Conservation (phyloP, 2,888 invertebrate species). For the Noctua comes region DNA sequence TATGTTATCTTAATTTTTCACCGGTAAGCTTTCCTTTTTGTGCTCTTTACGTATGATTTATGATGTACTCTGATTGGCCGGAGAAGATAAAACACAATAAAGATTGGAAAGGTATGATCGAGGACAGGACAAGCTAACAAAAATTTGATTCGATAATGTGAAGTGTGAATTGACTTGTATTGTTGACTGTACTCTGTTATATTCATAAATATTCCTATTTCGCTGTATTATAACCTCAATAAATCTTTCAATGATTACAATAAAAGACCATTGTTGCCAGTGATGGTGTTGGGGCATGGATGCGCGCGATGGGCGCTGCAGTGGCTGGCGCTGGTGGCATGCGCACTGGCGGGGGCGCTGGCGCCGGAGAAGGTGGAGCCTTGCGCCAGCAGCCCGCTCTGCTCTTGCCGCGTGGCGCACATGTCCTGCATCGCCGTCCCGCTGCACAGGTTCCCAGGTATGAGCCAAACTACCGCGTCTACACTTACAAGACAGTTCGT, state of each 20-base stretch:
- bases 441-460: slow-evolving; percentile 94
- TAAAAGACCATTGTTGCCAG: slow-evolving; percentile 66
- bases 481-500: background rate
- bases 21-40: background rate
- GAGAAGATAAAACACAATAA: background rate
- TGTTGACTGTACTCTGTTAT: background rate
- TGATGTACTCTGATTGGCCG: background rate
- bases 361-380: slow-evolving; percentile 88
- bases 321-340: slow-evolving; percentile 83
- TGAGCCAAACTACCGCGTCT: background rate
- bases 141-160: background rate
- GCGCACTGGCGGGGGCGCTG: slow-evolving; percentile 83
- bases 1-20: background rate
- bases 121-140: background rate
- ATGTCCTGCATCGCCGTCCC: slow-evolving; percentile 93
- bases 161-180: background rate
- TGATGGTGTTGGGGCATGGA: slow-evolving; percentile 87
- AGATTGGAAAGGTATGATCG: background rate
- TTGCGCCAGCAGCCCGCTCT: slow-evolving; percentile 93
- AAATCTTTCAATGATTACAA: background rate
- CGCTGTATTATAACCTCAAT: background rate
- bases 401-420: slow-evolving; percentile 92
- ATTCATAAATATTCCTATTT: background rate
- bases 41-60: background rate
- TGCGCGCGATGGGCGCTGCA: slow-evolving; percentile 84